phyloP scores from a whole-genome alignment of 2,797 vertebrate genomes.

The Crenuchus spilurus region DNA sequence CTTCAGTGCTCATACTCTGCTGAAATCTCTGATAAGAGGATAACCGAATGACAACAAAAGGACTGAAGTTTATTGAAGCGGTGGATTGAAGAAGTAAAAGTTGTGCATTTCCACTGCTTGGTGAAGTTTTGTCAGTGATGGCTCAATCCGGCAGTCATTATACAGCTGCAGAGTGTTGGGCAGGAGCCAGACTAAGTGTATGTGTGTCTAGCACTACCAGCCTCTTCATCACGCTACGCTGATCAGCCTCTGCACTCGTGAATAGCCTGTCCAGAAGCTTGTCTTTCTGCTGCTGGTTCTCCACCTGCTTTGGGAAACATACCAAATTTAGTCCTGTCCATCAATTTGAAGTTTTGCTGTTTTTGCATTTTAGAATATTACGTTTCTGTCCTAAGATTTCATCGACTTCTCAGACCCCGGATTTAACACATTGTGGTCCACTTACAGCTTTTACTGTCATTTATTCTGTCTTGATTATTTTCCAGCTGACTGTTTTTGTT shows the following conservation, averaged over 20 bases:
- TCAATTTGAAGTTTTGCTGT: slow-evolving; percentile 33
- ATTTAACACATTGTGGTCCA: too few species aligned
- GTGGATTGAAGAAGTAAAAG: not conserved
- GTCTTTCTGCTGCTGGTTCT: slow-evolving; percentile 5
- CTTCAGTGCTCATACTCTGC: slow-evolving; percentile 2
- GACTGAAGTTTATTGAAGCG: not conserved
- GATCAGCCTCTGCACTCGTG: slow-evolving; percentile 7
- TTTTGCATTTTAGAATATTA: slow-evolving; percentile 35
- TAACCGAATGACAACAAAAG: slow-evolving; percentile 1
- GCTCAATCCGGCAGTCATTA: slow-evolving; percentile 3
- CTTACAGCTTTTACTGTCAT: too few species aligned
- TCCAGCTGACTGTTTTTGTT: too few species aligned
- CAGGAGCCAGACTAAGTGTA: slow-evolving; percentile 7
- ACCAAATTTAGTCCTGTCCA: slow-evolving; percentile 25
- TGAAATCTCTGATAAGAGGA: slow-evolving; percentile 28
- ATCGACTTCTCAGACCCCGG: slow-evolving; percentile 46
- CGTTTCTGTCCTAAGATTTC: slow-evolving; percentile 26
- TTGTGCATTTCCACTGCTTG: not conserved
- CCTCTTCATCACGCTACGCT: slow-evolving; percentile 27
- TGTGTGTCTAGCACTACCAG: slow-evolving; percentile 5
- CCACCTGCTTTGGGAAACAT: slow-evolving; percentile 30
- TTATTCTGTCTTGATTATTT: too few species aligned
- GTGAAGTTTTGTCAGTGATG: slow-evolving; percentile 2
- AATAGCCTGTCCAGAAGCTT: not conserved
- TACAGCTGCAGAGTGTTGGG: slow-evolving; percentile 33